Evolutionary conservation across 2,113 vertebrate genomes (phyloP).

Genomic region (Cromileptes altivelis): DNA sequence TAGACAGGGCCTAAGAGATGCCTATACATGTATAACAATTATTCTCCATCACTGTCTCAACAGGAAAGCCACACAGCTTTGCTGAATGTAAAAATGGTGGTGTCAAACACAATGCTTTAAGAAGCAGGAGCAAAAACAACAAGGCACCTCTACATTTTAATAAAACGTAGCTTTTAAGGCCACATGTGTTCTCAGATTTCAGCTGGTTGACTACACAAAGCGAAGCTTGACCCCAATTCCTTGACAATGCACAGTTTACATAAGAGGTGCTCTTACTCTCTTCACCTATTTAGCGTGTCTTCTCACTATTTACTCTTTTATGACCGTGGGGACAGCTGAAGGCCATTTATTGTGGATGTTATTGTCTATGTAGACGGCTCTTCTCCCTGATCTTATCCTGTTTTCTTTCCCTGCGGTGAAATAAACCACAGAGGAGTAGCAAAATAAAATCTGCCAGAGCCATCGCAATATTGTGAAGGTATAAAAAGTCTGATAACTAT

Average conservation of each 20-base stretch:
- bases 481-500: constrained; percentile 1
- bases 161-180: not conserved
- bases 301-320: constrained; percentile 32
- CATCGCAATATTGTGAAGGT: not conserved
- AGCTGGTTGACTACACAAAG: constrained; percentile 17
- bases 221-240: constrained; percentile 33
- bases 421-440: constrained; percentile 1
- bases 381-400: not conserved
- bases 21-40: not conserved
- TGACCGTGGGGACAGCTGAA: constrained; percentile 16
- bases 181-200: constrained; percentile 18
- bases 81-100: not conserved
- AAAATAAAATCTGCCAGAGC: not conserved
- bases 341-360: constrained; percentile 36
- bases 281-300: constrained; percentile 12
- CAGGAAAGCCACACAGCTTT: not conserved
- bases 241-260: constrained; percentile 47
- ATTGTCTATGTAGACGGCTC: constrained; percentile 11
- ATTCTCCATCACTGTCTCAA: not conserved
- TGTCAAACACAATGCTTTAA: not conserved
- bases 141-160: not conserved
- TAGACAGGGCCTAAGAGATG: no score
- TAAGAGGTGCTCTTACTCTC: constrained; percentile 15
- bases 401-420: not conserved
- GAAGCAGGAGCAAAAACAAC: not conserved